Evolutionary conservation across 64 coral and sea anemone species (phyloP), one percentile per base, ranked within the genome.

Genomic region (Pocillopora verrucosa): DNA sequence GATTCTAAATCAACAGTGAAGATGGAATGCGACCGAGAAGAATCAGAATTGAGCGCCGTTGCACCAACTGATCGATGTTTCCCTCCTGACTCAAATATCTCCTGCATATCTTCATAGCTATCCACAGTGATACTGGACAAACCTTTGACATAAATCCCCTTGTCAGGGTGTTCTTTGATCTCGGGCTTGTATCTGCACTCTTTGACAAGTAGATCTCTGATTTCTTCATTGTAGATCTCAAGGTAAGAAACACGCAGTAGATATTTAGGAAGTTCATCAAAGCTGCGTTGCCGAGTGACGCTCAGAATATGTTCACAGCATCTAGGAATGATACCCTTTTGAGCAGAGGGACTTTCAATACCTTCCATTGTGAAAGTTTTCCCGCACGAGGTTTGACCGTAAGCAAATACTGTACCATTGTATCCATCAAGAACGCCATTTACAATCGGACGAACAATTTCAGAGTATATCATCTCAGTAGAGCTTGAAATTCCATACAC

Each of bases 281-380:
- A 51, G 25, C 65, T 76, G 12, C 72, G 67, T 76, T 91, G 88
- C 25, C 34, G 56, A 80, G 82, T 84, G 16, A 83, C 86, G 45
- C 80, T 97, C 37, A 97, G 74, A 83, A 97, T 97, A 25, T 97
- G 84, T 58, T 91, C 85, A 69, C 91, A 97, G 17, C 95, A 97
- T 26, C 88, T 76, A 24, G 95, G 95, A 59, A 93, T 93, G 72
- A 97, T 97, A 4, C 95, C 95, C 10, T 78, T 88, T 73, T 97
- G 92, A 10, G 65, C 74, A 3, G 34, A 74, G 25, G 91, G 91
- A 51, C 75, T 80, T 17, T 86, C 38, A 62, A 90, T 68, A 5
- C 95, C 95, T 70, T 97, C 76, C 95, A 97, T 97, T 9, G 95
- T 97, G 60, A 97, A 97, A 9, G 95, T 97, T 36, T 97, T 97